Conservation (phyloP, 2,113 vertebrate species). For the Cheilinus undulatus region DNA sequence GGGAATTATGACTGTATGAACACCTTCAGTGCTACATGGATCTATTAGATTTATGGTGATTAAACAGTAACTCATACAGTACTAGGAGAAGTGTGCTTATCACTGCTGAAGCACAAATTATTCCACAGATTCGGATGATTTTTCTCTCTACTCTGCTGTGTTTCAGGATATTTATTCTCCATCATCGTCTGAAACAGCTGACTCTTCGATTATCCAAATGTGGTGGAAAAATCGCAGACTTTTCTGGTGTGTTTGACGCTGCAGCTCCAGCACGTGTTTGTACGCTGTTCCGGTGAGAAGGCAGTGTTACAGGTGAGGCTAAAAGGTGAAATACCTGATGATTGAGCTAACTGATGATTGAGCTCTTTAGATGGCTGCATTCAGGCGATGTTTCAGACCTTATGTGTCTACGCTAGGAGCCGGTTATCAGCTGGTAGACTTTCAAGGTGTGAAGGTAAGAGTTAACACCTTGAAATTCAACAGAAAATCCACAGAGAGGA, state of each 20-base stretch:
- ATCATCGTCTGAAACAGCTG: background rate
- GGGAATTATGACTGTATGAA: background rate
- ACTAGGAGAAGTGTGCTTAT: conserved; percentile 27
- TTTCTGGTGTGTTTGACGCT: background rate
- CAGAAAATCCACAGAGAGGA: background rate
- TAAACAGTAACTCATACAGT: conserved; percentile 4
- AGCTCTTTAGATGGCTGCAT: conserved; percentile 27
- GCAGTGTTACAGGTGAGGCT: conserved; percentile 29
- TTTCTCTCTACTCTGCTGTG: conserved; percentile 2
- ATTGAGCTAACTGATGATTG: background rate
- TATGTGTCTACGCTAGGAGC: background rate
- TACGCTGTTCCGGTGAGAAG: conserved; percentile 5
- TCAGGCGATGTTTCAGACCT: background rate
- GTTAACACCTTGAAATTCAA: background rate
- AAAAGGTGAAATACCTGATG: conserved; percentile 15
- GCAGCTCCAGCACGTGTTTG: background rate
- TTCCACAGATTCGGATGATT: background rate
- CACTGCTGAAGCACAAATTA: conserved; percentile 2
- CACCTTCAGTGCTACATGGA: background rate
- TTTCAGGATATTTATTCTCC: background rate
- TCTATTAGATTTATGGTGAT: conserved; percentile 21
- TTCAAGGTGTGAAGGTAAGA: background rate
- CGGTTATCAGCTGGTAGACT: background rate
- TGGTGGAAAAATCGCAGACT: background rate
- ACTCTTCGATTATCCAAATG: too few relatives aligned